phyloP scores from a whole-genome alignment of 2,113 vertebrate species.

The Eurypyga helias region DNA sequence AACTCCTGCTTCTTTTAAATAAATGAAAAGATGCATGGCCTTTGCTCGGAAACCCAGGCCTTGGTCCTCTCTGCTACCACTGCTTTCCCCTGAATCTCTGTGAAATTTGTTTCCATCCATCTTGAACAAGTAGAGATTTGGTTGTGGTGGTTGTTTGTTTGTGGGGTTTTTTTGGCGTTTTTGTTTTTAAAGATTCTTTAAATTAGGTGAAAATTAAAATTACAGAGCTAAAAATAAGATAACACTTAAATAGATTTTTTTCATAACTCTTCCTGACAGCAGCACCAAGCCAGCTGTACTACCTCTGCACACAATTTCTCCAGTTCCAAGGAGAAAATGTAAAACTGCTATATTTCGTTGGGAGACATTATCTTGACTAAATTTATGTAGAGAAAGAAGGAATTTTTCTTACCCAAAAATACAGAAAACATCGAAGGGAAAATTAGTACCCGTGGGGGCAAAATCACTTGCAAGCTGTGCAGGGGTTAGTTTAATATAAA shows the following conservation, averaged over 20 bases:
- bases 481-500: conserved; percentile 52
- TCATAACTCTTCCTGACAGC: neutral
- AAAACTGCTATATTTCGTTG: neutral
- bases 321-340: neutral
- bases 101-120: neutral
- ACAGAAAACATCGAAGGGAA: neutral
- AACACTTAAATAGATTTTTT: neutral
- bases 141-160: too few relatives aligned
- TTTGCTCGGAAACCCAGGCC: neutral
- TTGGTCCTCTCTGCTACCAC: neutral
- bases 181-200: neutral
- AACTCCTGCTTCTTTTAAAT: neutral
- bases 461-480: conserved; percentile 32
- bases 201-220: neutral
- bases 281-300: neutral
- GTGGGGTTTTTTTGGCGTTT: too few relatives aligned
- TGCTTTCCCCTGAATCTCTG: neutral
- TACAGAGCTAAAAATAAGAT: neutral
- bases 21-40: neutral
- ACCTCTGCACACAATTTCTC: neutral
- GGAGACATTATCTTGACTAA: neutral
- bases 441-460: neutral
- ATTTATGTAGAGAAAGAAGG: neutral
- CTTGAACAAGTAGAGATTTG: neutral
- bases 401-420: neutral